These are phyloP conservation scores for Blera fallax DNA, from an alignment of 2,888 invertebrate genomes.

Conservation along the genomic window DNA sequence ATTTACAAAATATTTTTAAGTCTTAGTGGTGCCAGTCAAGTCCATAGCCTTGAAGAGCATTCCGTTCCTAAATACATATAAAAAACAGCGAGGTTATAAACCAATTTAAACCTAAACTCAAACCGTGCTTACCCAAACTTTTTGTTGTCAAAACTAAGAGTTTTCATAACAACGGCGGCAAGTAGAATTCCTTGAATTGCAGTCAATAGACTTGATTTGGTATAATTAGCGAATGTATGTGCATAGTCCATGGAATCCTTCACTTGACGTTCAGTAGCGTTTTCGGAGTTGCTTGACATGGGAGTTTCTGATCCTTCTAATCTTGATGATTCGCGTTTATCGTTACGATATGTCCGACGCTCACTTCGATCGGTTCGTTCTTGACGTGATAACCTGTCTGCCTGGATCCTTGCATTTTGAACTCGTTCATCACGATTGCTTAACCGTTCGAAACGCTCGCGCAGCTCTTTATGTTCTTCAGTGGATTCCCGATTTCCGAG, in stretches of 20 bases:
- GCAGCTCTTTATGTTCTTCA: too few relatives aligned
- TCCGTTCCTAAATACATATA: slow-evolving; percentile 14
- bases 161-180: slow-evolving; percentile 70
- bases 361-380: not conserved
- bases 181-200: slow-evolving; percentile 72
- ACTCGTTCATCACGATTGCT: too few relatives aligned
- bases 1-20: slow-evolving; percentile 36
- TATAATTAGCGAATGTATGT: not conserved
- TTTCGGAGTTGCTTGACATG: too few relatives aligned
- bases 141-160: slow-evolving; percentile 55
- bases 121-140: slow-evolving; percentile 68
- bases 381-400: not conserved
- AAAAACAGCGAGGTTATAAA: not conserved
- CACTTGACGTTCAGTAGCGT: not conserved
- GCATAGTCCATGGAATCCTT: not conserved
- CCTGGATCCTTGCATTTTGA: too few relatives aligned
- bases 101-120: not conserved
- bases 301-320: not conserved
- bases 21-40: not conserved
- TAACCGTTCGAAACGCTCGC: too few relatives aligned
- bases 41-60: not conserved
- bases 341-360: not conserved
- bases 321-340: not conserved
- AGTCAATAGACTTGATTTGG: slow-evolving; percentile 58
- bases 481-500: too few relatives aligned